These are phyloP conservation scores for Folsomia manolachei DNA, from an alignment of 2,888 invertebrate genomes.

Conservation along the genomic window DNA sequence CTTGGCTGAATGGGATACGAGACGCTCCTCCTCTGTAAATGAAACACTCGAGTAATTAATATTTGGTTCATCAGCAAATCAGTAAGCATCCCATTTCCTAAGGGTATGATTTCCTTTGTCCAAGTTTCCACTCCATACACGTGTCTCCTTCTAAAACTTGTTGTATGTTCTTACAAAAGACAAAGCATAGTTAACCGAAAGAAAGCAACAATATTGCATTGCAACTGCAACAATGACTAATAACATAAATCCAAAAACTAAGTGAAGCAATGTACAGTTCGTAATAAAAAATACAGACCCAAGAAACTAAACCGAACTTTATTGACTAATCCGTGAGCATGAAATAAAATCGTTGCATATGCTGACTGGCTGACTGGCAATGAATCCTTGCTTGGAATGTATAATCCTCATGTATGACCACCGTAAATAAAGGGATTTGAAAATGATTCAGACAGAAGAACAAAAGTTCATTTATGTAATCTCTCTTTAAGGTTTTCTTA, in stretches of 20 bases:
- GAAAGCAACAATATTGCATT: background rate
- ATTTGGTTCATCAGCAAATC: background rate
- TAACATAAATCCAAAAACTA: background rate
- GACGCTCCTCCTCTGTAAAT: too few relatives aligned
- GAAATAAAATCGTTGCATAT: background rate
- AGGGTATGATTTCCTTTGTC: too few relatives aligned
- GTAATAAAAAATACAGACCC: too few relatives aligned
- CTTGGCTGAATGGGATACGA: background rate
- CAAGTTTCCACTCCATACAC: background rate
- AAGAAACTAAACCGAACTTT: background rate
- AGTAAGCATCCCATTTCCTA: background rate
- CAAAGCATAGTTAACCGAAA: too few relatives aligned
- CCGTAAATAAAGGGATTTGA: slow-evolving; percentile 18
- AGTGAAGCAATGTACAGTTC: background rate
- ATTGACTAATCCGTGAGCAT: background rate
- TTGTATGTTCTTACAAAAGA: too few relatives aligned
- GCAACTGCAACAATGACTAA: background rate
- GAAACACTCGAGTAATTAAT: background rate
- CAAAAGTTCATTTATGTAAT: slow-evolving; percentile 9
- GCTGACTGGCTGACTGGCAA: background rate
- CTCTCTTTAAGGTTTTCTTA: background rate
- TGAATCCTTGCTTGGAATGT: slow-evolving; percentile 1
- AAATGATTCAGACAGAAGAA: slow-evolving; percentile 12
- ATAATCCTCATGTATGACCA: slow-evolving; percentile 6
- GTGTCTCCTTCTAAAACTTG: too few relatives aligned